Conservation (phyloP, 1,140 invertebrate genomes). For the Tetraneura akinire region DNA sequence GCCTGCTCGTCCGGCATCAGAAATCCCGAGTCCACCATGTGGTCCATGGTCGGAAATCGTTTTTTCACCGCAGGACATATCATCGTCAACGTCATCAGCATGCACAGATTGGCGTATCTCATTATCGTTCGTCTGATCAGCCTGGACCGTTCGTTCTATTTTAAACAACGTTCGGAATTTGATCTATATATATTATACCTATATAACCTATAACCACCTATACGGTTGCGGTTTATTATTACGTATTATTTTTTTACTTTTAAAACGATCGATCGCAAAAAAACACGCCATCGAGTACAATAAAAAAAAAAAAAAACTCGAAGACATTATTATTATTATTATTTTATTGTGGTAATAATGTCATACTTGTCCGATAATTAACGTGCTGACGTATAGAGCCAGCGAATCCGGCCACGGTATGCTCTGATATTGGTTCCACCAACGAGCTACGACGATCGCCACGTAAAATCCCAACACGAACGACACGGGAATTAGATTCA, state of each 20-base stretch:
- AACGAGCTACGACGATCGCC: slow-evolving; percentile 62
- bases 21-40: slow-evolving; percentile 64
- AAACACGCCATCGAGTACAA: too few species aligned
- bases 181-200: slow-evolving; percentile 11
- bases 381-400: slow-evolving; percentile 60
- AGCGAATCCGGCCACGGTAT: slow-evolving; percentile 61
- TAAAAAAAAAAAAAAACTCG: too few species aligned
- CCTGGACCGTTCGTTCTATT: slow-evolving; percentile 59
- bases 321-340: too few species aligned
- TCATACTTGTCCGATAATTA: slow-evolving; percentile 61
- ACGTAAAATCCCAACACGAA: slow-evolving; percentile 83
- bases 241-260: too few species aligned
- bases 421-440: slow-evolving; percentile 62
- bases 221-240: too few species aligned
- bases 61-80: slow-evolving; percentile 63
- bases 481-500: slow-evolving; percentile 62
- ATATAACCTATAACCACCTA: too few species aligned
- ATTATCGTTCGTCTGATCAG: slow-evolving; percentile 63
- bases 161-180: neutral
- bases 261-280: too few species aligned
- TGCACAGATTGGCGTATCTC: slow-evolving; percentile 63
- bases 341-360: too few species aligned
- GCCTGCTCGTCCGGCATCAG: slow-evolving; percentile 63
- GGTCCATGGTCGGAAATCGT: slow-evolving; percentile 63
- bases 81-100: slow-evolving; percentile 59